Evolutionary conservation across 1,140 invertebrate genomes (phyloP).

Genomic region (Marisa cornuarietis): DNA sequence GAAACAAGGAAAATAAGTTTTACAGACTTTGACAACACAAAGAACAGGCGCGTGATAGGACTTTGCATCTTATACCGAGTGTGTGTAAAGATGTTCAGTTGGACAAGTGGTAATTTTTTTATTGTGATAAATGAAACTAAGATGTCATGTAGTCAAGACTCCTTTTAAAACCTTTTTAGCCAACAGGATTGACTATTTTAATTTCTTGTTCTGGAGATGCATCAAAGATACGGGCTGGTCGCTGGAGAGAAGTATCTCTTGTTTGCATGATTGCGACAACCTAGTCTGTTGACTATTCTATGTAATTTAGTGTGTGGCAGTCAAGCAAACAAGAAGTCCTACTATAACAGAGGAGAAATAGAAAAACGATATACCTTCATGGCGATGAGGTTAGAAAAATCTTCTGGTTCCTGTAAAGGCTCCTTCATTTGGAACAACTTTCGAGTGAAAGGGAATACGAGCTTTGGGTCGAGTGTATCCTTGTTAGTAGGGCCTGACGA

Average conservation of each 20-base stretch:
- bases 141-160: too few relatives aligned
- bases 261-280: not conserved
- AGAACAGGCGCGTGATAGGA: too few relatives aligned
- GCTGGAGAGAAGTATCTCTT: too few relatives aligned
- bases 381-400: conserved; percentile 3
- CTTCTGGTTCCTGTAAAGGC: not conserved
- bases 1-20: not conserved
- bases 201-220: not conserved
- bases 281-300: not conserved
- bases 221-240: not conserved
- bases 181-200: not conserved
- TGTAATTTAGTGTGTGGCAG: too few relatives aligned
- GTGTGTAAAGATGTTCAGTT: too few relatives aligned
- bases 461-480: not conserved
- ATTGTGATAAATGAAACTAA: too few relatives aligned
- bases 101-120: too few relatives aligned
- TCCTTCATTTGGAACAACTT: conserved; percentile 9
- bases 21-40: too few relatives aligned
- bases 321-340: not conserved
- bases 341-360: too few relatives aligned
- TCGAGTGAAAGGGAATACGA: conserved; percentile 9
- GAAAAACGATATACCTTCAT: conserved; percentile 1
- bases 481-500: not conserved
- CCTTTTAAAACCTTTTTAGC: too few relatives aligned
- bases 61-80: too few relatives aligned